A percentile compares a stretch with the other conserved stretches of the same genome.
phyloP scores from a whole-genome alignment of 1,140 invertebrate genomes.

The Sminthurinus signatus region DNA sequence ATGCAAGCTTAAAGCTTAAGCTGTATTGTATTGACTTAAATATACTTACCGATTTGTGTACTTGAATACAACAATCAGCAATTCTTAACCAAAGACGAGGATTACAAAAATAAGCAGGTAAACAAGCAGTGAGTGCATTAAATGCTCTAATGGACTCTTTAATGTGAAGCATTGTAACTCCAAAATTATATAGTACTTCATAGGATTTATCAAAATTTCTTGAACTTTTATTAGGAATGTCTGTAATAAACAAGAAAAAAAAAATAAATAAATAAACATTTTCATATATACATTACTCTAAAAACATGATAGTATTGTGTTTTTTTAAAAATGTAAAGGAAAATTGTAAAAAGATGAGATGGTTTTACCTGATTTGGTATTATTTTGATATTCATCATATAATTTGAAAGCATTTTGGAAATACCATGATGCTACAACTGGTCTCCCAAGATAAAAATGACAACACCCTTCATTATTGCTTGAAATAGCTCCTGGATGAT shows the following conservation, averaged over 20 bases:
- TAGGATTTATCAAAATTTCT: conserved; percentile 60
- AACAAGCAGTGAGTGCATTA: conserved; percentile 81
- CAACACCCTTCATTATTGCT: conserved; percentile 87
- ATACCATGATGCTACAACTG: conserved; percentile 75
- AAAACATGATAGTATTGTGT: too few species aligned
- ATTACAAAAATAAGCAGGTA: conserved; percentile 72
- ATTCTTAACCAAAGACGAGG: conserved; percentile 84
- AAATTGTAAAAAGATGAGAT: too few species aligned
- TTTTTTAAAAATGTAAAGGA: conserved; percentile 73
- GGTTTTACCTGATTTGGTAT: conserved; percentile 31
- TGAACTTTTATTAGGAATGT: too few species aligned
- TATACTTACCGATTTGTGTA: conserved; percentile 57
- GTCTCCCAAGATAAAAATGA: conserved; percentile 78
- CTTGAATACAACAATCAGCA: conserved; percentile 82
- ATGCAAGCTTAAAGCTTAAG: too few species aligned
- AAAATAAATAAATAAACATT: conserved; percentile 43
- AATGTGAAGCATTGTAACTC: conserved; percentile 73
- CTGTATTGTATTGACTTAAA: too few species aligned
- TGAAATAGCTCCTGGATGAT: conserved; percentile 62
- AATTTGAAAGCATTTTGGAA: conserved; percentile 61
- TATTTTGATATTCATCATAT: conserved; percentile 50
- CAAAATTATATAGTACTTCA: conserved; percentile 73
- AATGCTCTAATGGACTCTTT: conserved; percentile 76
- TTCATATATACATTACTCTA: too few species aligned
- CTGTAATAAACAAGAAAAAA: conserved; percentile 57